phyloP scores from a whole-genome alignment of 2,797 vertebrate species.

The Hippopotamyrus pictus region DNA sequence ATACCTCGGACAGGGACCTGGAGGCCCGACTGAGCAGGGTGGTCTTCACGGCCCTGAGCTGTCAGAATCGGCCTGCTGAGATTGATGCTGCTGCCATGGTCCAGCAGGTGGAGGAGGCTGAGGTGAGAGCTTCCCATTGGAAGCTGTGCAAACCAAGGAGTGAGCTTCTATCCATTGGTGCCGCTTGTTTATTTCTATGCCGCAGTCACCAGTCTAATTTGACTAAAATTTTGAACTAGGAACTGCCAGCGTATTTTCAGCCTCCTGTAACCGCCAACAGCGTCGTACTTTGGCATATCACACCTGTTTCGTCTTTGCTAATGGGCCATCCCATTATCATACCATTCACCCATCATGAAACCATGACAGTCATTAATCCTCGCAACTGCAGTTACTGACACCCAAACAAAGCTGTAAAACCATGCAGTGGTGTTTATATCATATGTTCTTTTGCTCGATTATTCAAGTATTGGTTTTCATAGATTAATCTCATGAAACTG shows the following conservation, averaged over 20 bases:
- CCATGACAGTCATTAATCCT: not conserved
- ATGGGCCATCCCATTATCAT: not conserved
- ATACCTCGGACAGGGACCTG: conserved; percentile 47
- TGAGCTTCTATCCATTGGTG: not conserved
- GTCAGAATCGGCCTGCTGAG: conserved; percentile 66
- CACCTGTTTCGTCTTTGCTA: not conserved
- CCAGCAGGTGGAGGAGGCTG: conserved; percentile 71
- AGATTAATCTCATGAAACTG: not conserved
- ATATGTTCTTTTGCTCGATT: not conserved
- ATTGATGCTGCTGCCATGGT: conserved; percentile 66
- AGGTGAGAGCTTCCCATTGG: conserved; percentile 59
- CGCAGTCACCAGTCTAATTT: not conserved
- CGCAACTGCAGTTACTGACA: not conserved
- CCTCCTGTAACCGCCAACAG: not conserved
- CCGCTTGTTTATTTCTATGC: not conserved
- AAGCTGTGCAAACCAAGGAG: too few relatives aligned
- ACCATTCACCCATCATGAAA: not conserved
- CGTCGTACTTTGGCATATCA: not conserved
- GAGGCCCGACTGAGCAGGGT: conserved; percentile 58
- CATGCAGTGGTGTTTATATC: not conserved
- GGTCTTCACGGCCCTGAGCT: conserved; percentile 61
- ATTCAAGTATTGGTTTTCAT: not conserved
- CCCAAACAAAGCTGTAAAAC: not conserved
- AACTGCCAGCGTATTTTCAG: not conserved
- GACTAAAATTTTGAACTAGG: not conserved